phyloP scores from a whole-genome alignment of 2,797 vertebrate genomes.

The Apogon hyalosoma region DNA sequence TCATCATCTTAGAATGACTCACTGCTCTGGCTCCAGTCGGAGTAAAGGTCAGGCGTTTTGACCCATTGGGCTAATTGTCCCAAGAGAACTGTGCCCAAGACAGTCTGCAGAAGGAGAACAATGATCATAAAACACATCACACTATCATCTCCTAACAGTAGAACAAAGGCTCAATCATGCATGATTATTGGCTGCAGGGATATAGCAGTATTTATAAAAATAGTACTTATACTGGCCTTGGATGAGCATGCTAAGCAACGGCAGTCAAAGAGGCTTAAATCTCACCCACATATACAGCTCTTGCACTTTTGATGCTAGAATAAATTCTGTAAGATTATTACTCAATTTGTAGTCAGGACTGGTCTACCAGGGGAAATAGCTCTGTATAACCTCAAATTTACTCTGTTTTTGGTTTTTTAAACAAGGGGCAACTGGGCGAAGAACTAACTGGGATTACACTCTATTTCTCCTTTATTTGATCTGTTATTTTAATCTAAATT shows the following conservation, averaged over 20 bases:
- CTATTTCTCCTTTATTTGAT: background rate
- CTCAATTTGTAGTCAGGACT: slow-evolving; percentile 12
- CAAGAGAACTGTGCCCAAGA: slow-evolving; percentile 29
- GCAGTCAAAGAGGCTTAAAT: slow-evolving; percentile 1
- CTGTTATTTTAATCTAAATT: slow-evolving; percentile 11
- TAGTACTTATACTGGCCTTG: background rate
- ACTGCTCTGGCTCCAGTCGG: slow-evolving; percentile 51
- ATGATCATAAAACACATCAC: slow-evolving; percentile 46
- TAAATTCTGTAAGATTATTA: slow-evolving; percentile 3
- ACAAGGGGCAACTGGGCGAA: slow-evolving; percentile 10
- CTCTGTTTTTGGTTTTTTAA: slow-evolving; percentile 11
- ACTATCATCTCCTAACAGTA: slow-evolving; percentile 48
- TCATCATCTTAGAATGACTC: slow-evolving; percentile 69
- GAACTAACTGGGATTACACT: slow-evolving; percentile 11
- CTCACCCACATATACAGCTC: background rate
- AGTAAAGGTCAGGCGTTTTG: slow-evolving; percentile 65
- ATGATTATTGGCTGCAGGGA: slow-evolving; percentile 44
- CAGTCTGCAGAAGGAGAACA: slow-evolving; percentile 46
- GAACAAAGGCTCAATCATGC: slow-evolving; percentile 53
- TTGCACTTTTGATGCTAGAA: background rate
- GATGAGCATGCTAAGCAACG: slow-evolving; percentile 4
- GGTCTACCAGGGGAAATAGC: background rate
- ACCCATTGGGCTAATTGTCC: slow-evolving; percentile 71
- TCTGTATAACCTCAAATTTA: slow-evolving; percentile 20
- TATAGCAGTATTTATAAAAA: slow-evolving; percentile 29